Base-by-base conservation (phyloP, 2,797 vertebrate genomes). In the Ceyx erithaca region DNA sequence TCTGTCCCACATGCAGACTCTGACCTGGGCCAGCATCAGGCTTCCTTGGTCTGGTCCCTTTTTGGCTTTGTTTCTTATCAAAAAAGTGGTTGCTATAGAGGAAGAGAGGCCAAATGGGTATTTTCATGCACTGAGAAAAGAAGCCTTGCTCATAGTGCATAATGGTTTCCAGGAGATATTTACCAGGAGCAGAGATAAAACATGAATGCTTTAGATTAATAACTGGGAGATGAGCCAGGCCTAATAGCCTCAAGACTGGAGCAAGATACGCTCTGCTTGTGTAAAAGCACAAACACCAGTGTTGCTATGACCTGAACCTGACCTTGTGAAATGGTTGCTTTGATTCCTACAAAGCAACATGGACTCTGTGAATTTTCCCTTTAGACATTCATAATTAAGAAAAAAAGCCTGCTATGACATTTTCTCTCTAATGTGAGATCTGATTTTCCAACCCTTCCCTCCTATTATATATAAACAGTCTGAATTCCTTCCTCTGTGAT, bases 21-120 rank as follows among this genome's bases (percentile, higher is more conserved):
- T 23, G 45, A 61, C 43, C 33, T 4, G 12, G 22, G 16, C 22
- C 1, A 6, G 61, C 55, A 46, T 22, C 21, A 64, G 0, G 0
- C 4, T 78, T 30, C 73, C 46, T 52, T 49, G 12, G 8, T 51
- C 40, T 75, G 10, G 17, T 54, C 35, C 21, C 30, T 62, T 61
- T n/a, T 20, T 49, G 25, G 37, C 26, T 93, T 69, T 66, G 4
- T 12, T 71, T 72, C 40, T 49, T 40, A 69, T 10, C 15, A 31
- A 72, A 85, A 61, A 57, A 55, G 7, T 14, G 28, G 54, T 17
- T 57, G 45, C 37, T 77, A 35, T 19, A 75, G 31, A 80, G 48
- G 28, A 82, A 61, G 23, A 49, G 33, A 83, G 19, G 45, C 49
- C 14, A 80, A 46, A 30, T 85, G 62, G 21, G 1, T 49, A 80